Conservation (phyloP, 1,140 invertebrate genomes). For the Cydia fagiglandana region DNA sequence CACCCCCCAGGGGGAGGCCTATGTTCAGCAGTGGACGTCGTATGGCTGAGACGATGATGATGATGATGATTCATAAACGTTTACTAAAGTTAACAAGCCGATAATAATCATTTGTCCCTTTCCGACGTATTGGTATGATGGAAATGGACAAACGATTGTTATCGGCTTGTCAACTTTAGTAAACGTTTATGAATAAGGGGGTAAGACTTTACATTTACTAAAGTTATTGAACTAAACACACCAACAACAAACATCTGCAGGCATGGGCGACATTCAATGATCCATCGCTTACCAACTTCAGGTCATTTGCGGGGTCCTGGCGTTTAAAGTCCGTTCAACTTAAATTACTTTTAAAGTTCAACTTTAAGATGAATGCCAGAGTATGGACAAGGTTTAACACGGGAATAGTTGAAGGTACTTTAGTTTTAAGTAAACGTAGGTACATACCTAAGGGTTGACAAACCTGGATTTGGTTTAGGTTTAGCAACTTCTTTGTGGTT, state of each 20-base stretch:
- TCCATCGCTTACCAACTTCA: constrained; percentile 22
- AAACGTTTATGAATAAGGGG: too few relatives aligned
- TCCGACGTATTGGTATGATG: too few relatives aligned
- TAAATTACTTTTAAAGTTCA: constrained; percentile 32
- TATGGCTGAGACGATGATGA: too few relatives aligned
- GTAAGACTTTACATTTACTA: not conserved
- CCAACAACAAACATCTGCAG: not conserved
- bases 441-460: not conserved
- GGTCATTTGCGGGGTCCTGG: constrained; percentile 25
- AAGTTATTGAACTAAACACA: not conserved
- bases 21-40: too few relatives aligned
- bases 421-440: constrained; percentile 3
- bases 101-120: too few relatives aligned
- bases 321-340: constrained; percentile 29
- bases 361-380: constrained; percentile 19
- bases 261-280: constrained; percentile 30
- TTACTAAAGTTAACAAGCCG: too few relatives aligned
- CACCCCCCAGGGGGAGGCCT: too few relatives aligned
- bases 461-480: not conserved
- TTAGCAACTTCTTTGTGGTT: not conserved
- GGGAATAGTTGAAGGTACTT: constrained; percentile 13
- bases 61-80: too few relatives aligned
- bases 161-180: too few relatives aligned
- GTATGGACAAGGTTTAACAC: constrained; percentile 23
- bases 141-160: too few relatives aligned